Percentiles rank a stretch among this genome's conserved stretches.
phyloP scores from a whole-genome alignment of 2,113 vertebrate species.

The Oxyura jamaicensis region DNA sequence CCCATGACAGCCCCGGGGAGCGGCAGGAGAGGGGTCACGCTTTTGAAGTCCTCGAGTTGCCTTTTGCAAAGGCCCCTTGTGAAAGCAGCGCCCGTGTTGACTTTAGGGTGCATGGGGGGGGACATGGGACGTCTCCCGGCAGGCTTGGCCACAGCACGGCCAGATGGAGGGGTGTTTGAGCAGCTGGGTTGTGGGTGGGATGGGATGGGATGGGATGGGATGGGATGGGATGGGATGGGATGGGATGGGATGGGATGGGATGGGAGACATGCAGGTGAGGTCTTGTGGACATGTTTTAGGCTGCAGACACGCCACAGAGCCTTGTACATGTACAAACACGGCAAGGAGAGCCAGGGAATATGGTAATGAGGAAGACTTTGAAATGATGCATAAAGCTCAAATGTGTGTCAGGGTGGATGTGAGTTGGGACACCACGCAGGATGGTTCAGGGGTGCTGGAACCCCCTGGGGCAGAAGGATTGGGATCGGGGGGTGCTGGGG shows the following conservation, averaged over 20 bases:
- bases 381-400: neutral
- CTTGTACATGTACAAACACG: fast-evolving
- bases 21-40: constrained; percentile 18
- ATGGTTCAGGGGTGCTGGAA: fast-evolving
- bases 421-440: neutral
- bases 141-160: neutral
- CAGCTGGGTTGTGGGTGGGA: neutral
- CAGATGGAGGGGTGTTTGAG: neutral
- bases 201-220: neutral
- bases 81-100: constrained; percentile 64
- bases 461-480: fast-evolving
- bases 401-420: fast-evolving
- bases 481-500: neutral
- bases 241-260: neutral
- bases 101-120: constrained; percentile 23
- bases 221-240: neutral
- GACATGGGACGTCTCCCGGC: neutral
- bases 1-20: constrained; percentile 62
- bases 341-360: neutral
- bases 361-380: neutral
- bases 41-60: constrained; percentile 65
- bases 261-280: neutral
- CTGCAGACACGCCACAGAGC: neutral
- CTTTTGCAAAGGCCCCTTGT: constrained; percentile 63
- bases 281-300: neutral